phyloP scores from a whole-genome alignment of 2,888 invertebrate species.

The Cabera pusaria region DNA sequence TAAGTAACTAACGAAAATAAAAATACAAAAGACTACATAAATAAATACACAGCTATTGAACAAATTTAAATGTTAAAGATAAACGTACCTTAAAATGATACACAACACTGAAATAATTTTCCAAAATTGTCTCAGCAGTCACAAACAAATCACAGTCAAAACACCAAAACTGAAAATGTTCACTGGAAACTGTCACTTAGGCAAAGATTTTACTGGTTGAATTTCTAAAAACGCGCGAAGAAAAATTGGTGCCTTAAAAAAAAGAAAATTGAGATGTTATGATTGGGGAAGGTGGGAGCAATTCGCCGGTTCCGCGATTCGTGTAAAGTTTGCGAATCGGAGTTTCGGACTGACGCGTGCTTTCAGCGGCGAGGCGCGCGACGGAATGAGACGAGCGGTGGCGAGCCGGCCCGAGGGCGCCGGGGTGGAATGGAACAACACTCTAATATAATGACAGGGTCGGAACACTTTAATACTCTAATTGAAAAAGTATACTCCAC shows the following conservation, averaged over 20 bases:
- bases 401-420: conserved; percentile 46
- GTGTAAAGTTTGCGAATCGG: conserved; percentile 70
- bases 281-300: conserved; percentile 33
- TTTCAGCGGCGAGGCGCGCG: conserved; percentile 51
- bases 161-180: conserved; percentile 51
- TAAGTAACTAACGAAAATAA: too few species aligned
- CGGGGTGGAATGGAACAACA: conserved; percentile 79
- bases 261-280: conserved; percentile 18
- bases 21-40: too few species aligned
- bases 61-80: too few species aligned
- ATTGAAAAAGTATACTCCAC: conserved; percentile 81
- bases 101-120: conserved; percentile 15
- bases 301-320: conserved; percentile 44
- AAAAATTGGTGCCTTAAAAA: conserved; percentile 11
- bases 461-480: conserved; percentile 82
- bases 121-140: conserved; percentile 40
- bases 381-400: conserved; percentile 59
- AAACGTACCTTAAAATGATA: conserved; percentile 11
- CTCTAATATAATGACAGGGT: conserved; percentile 83
- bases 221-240: conserved; percentile 26
- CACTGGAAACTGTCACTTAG: conserved; percentile 63
- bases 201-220: conserved; percentile 33
- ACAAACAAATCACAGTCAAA: conserved; percentile 65
- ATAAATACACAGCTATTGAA: too few species aligned
- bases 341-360: conserved; percentile 42